Base-by-base conservation (phyloP, 2,113 vertebrate genomes). In the Tragelaphus imberbis region DNA sequence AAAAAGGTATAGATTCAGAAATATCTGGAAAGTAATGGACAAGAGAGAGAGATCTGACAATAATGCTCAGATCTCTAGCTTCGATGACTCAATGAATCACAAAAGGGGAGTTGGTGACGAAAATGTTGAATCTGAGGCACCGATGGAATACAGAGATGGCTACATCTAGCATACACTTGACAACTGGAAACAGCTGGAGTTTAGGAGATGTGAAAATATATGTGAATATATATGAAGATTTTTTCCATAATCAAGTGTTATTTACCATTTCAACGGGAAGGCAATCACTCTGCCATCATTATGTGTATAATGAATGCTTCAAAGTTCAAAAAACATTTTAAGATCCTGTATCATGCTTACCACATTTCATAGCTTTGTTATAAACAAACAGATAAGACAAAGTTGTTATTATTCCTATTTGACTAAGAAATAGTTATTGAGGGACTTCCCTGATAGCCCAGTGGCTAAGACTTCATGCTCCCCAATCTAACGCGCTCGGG, bases 311-410 rank as follows among this genome's bases (percentile, higher is more conserved):
- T 47, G 51, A 55, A 96, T 36, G 44, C 49, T 95, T 90, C 91
- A 75, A 84, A 49, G 51, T 84, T 95, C 58, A 88, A 61, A 84
- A 80, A 84, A 90, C n/a, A 92, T 79, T 90, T 91, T 97, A 84
- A 91, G 40, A 84, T 65, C 16, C 44, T 49, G 9, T 63, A 33
- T 59, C 85, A 86, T 90, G 82, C 30, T 88, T 93, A 94, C 28
- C 12, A 85, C 21, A 86, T 89, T 94, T 95, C 12, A 81, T 89
- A 80, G 23, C 88, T 87, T 94, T 49, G 23, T 92, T 75, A 88
- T 58, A 95, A 81, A 94, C n/a, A 95, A 95, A 77, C 27, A 90
- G 27, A 17, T 91, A 63, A 79, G 14, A 19, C 53, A 92, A 55
- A 71, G 49, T 86, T 91, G 61, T 65, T 47, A n/a, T 75, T 85